Base-by-base conservation (phyloP, 2,113 vertebrate species). In the Solea senegalensis region DNA sequence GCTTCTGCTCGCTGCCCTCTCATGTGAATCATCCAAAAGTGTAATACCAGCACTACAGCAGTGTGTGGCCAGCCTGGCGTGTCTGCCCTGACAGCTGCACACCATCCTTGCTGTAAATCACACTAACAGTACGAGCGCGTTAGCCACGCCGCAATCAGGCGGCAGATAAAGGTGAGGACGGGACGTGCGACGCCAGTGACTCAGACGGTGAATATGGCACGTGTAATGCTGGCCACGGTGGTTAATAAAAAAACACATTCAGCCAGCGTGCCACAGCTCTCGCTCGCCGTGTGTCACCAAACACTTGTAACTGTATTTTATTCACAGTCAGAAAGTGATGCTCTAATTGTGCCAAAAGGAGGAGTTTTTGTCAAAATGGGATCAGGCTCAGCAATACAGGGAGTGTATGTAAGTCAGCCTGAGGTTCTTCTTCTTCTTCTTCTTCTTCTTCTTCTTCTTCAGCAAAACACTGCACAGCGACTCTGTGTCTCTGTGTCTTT, bases 1-100 rank as follows among this genome's bases (percentile, higher is more conserved):
- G 21, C 1, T 1, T 21, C 21, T 46, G 21, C 56, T 34, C 79
- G 73, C 56, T 86, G 66, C 62, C 34, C 73, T 80, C 80, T 89
- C 83, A 61, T 89, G 83, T 84, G 78, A 87, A 86, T 86, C 77
- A 80, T 73, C 74, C 80, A 65, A 77, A 88, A 85, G 49, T 91
- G 72, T 80, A 87, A 88, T 83, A 86, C 81, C 77, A 77, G 84
- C 56, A 61, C 76, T 39, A 61, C 46, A 57, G 71, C 66, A 80
- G 67, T 64, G 59, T 74, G 62, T 76, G 61, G 69, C 65, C 7
- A 13, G 62, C 50, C 58, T 76, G 76, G 53, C 50, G 14, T 75
- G 75, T 69, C 75, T 69, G 46, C n/a, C 28, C 49, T 76, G 82
- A 85, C 80, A 76, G 69, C 63, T 12, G 16, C 3, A 7, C 49